These are phyloP conservation scores for Dryobotodes eremita DNA, from an alignment of 2,888 invertebrate species.

Conservation along the genomic window DNA sequence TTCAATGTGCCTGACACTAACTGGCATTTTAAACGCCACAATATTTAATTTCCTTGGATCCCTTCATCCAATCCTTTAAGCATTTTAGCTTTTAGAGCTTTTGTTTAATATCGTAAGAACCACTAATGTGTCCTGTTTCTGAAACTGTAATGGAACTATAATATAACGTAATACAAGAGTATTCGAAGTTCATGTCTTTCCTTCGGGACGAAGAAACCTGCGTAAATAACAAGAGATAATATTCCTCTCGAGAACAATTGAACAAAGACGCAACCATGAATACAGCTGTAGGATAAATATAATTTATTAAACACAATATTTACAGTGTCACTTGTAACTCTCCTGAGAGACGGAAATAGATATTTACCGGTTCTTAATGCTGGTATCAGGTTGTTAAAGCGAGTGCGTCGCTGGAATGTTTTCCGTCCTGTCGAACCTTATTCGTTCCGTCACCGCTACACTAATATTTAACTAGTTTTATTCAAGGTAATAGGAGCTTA, in stretches of 20 bases:
- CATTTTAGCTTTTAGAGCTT: neutral
- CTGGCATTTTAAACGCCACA: neutral
- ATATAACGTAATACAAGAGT: neutral
- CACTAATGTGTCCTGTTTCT: neutral
- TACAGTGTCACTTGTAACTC: constrained; percentile 62
- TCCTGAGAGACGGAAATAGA: constrained; percentile 62
- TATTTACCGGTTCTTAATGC: constrained; percentile 67
- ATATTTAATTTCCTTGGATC: neutral
- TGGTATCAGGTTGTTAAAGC: constrained; percentile 60
- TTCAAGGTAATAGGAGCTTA: constrained; percentile 25
- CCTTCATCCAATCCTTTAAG: neutral
- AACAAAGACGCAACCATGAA: constrained; percentile 39
- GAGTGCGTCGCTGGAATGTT: constrained; percentile 61
- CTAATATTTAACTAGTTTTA: constrained; percentile 42
- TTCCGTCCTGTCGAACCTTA: constrained; percentile 68
- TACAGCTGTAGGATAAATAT: constrained; percentile 45
- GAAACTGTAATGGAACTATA: constrained; percentile 24
- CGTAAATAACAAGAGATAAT: constrained; percentile 25
- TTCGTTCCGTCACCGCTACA: constrained; percentile 53
- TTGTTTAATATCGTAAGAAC: neutral
- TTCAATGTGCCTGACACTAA: neutral
- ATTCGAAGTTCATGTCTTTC: constrained; percentile 6
- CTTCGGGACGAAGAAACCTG: constrained; percentile 9
- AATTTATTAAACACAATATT: constrained; percentile 67
- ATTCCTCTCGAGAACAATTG: constrained; percentile 39